Base-by-base conservation (phyloP, 2,888 invertebrate genomes). In the Trichogramma evanescens region DNA sequence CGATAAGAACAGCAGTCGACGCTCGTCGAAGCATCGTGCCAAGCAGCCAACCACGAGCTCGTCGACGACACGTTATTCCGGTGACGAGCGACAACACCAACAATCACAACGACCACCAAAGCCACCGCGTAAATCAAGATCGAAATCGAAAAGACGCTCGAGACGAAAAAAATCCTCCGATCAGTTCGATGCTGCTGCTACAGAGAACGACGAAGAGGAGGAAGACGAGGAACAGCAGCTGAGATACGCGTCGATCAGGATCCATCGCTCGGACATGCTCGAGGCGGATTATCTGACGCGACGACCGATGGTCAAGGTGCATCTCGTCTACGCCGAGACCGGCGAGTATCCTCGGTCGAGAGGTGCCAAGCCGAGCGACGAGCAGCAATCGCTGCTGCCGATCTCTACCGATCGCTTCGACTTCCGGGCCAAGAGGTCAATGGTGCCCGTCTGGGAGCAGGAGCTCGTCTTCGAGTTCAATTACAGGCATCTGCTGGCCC, bases 401-500 rank as follows among this genome's bases (percentile, higher is more conserved):
- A 78, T 85, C 48, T 82, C 86, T 76, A 86, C 86, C 0, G 80
- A 82, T 58, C 81, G 82, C 39, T 87, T 80, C 71, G 82, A 84
- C 71, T 82, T 86, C 65, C 82, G 81, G 69, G 77, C 80, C 62
- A 80, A 82, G 51, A 75, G 71, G 61, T 76, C 77, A 3, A 72
- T 79, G 64, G 65, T 73, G 48, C 86, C 86, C 4, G 73, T 79
- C 2, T 88, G 88, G 88, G 86, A 88, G 71, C 87, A 88, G 72
- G 77, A 83, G 52, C 69, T 89, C 6, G 72, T 86, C 44, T 83
- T 87, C 66, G 84, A 86, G 70, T 84, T 87, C 70, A 82, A 80
- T 63, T 78, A 77, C 55, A 66, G 76, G 26, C 73, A 74, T 60
- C 59, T 81, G 8, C 51, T 77, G 13, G 68, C 69, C 56, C 63